phyloP scores from a whole-genome alignment of 1,140 invertebrate species.

The Rhizoglyphus robini region DNA sequence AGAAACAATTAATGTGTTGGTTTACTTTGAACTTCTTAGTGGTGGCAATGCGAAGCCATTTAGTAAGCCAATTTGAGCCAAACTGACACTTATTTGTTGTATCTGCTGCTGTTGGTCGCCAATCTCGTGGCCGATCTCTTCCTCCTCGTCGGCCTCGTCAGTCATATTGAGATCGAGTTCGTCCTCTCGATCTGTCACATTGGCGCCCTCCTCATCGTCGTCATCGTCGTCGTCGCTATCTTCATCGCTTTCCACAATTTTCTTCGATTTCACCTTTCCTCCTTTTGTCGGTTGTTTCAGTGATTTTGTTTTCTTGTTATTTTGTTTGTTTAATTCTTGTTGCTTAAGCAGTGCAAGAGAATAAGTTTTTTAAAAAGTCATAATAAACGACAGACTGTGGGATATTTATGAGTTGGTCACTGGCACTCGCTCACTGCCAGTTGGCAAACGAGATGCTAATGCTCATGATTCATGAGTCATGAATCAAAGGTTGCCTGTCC shows the following conservation, averaged over 20 bases:
- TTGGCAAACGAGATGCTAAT: not conserved
- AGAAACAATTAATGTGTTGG: too few species aligned
- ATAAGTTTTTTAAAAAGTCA: constrained; percentile 10
- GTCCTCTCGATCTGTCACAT: not conserved
- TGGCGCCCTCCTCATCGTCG: not conserved
- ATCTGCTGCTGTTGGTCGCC: not conserved
- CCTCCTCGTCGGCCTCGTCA: not conserved
- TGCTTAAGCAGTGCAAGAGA: not conserved
- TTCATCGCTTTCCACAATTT: not conserved
- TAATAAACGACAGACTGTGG: constrained; percentile 12
- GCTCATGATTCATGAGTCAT: too few species aligned
- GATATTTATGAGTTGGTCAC: constrained; percentile 6
- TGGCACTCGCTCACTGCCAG: not conserved
- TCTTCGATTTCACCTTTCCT: not conserved
- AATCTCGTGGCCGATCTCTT: not conserved
- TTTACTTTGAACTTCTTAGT: too few species aligned
- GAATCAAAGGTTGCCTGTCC: not conserved
- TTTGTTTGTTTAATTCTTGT: not conserved
- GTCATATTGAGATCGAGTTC: not conserved
- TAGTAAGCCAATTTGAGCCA: too few species aligned
- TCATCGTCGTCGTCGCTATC: not conserved
- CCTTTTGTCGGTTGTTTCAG: not conserved
- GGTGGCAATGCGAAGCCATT: too few species aligned
- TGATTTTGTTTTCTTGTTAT: not conserved
- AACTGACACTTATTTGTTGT: too few species aligned